Base-by-base conservation (phyloP, 1,140 invertebrate species). In the Hylyphantes graminicola region DNA sequence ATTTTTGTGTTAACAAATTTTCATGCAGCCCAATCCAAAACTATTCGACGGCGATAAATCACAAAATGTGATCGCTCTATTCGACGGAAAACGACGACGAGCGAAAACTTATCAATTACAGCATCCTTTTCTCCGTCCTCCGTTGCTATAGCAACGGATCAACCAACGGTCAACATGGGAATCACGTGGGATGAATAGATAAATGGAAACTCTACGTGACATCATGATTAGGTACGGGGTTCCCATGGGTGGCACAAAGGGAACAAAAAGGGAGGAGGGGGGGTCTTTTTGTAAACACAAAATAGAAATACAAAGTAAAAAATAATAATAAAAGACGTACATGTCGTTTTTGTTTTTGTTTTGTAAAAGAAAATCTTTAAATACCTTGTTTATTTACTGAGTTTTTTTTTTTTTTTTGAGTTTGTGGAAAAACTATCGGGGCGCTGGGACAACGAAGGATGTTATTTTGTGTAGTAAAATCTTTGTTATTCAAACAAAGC, bases 91-190 rank as follows among this genome's bases (percentile, higher is more conserved):
- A 35, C 35, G 35, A 35, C 35, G 21, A 19, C 67, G 55, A 74
- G 74, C 73, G 80, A 82, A 82, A 82, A 82, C 70, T 82, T 82
- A 82, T 82, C 80, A 82, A 82, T 82, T 82, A 82, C 80, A 9
- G 80, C 61, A 59, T 82, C 51, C 59, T 63, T 82, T 81, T 65
- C 70, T 82, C 80, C 70, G 35, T 82, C 50, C 59, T 10, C 63
- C n/a, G 80, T 83, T 65, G 17, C 80, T 19, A 83, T 83, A 35
- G 72, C 12, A 83, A 83, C 80, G 59, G 70, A 83, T 83, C 80
- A 83, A 67, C 70, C 70, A 83, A 83, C 80, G 80, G 80, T 83
- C 72, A 83, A 75, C 80, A 75, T 57, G 80, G 80, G 80, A 83
- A 74, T 83, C 72, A 74, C 80, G 80, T 83, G 68, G 70, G 57